Evolutionary conservation across 2,113 vertebrate species (phyloP), one percentile per base, ranked within the genome.

Genomic region (Ancistrus triradiatus): DNA sequence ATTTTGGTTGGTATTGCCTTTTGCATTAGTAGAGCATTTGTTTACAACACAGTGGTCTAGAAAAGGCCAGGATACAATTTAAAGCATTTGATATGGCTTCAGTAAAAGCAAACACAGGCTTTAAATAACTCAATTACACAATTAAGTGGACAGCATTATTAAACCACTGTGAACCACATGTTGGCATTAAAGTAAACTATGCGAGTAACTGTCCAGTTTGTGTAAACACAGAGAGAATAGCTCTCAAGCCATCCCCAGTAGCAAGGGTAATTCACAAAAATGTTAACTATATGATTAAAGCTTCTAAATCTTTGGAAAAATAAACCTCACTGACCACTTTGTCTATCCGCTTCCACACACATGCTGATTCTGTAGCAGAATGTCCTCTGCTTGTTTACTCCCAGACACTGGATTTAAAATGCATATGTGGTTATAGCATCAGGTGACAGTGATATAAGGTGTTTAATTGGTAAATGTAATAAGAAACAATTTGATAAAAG

Each of bases 81-180:
- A 50, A 67, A 68, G 57, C 68, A 63, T 78, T 81, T 80, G 52
- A 74, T 67, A 60, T 55, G 31, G 42, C 58, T 69, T 67, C 6
- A 59, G 66, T 48, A 72, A 81, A 84, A 78, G 75, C 68, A 87
- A 85, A 81, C 75, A 78, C 24, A 59, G 55, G 56, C 62, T 80
- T 80, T 70, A 82, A 81, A 82, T 78, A 78, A 80, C 69, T 73
- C 56, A 78, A 79, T 83, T 83, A 69, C 61, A 64, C 72, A 80
- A 80, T 81, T 82, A 75, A 49, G 51, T 68, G 50, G 68, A 74
- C 70, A 70, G 4, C 46, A 59, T 76, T 79, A 78, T 78, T 80
- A 79, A 83, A 81, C 69, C 76, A 78, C 66, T 77, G 63, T 55
- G 74, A 77, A 72, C 77, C 80, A 80, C 70, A 84, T 84, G 84